A percentile compares a stretch with the other conserved stretches of the same genome.
Conservation (phyloP, 2,113 vertebrate genomes). For the Sitta europaea region DNA sequence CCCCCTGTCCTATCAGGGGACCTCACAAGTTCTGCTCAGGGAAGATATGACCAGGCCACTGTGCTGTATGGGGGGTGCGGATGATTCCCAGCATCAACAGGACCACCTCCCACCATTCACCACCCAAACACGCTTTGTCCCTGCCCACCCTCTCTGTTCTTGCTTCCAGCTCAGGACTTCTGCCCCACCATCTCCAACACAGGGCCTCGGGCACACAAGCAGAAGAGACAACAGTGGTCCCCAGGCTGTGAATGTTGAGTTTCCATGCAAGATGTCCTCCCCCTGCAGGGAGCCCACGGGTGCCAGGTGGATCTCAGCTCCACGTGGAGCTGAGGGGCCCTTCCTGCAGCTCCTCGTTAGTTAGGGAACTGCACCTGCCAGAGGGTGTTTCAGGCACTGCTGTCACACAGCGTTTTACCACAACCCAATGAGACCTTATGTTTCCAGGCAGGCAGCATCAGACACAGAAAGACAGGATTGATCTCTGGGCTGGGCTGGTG, state of each 20-base stretch:
- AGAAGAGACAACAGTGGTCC: background rate
- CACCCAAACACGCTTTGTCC: background rate
- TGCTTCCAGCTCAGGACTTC: background rate
- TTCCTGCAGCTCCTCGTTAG: background rate
- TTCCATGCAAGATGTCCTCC: background rate
- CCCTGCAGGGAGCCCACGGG: background rate
- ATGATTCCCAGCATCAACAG: background rate
- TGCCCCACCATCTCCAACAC: background rate
- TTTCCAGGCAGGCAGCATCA: background rate
- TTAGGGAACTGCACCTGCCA: background rate
- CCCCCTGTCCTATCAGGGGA: background rate
- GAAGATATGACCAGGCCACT: background rate
- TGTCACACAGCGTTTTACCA: background rate
- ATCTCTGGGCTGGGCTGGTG: background rate
- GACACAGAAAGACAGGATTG: rapidly evolving
- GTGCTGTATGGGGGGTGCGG: rapidly evolving
- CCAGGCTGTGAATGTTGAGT: background rate
- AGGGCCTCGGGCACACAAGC: background rate
- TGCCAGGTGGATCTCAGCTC: background rate
- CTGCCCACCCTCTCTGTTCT: background rate
- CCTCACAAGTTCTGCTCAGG: background rate
- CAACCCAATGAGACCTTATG: rapidly evolving
- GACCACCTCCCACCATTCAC: rapidly evolving
- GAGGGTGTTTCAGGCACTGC: background rate
- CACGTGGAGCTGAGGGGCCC: background rate